Evolutionary conservation across 2,797 vertebrate genomes (phyloP).

Genomic region (Poecilia wingei): DNA sequence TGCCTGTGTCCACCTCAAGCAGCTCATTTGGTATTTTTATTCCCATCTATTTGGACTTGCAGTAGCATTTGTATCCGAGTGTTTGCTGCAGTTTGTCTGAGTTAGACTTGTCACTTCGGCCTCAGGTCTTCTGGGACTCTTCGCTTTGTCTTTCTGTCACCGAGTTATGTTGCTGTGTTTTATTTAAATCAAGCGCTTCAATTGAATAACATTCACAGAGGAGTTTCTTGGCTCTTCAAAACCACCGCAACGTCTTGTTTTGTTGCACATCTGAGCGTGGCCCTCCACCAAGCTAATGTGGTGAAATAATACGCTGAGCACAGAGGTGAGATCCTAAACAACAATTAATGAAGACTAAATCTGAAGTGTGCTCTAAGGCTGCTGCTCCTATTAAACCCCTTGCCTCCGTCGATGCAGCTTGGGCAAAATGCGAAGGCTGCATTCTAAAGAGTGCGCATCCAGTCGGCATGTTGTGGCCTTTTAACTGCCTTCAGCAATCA

Average conservation of each 20-base stretch:
- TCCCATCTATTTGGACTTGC: constrained; percentile 47
- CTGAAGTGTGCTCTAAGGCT: constrained; percentile 58
- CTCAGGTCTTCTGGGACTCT: constrained; percentile 57
- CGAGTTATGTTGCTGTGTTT: constrained; percentile 42
- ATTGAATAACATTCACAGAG: constrained; percentile 55
- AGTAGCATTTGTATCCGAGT: constrained; percentile 65
- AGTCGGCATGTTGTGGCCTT: constrained; percentile 83
- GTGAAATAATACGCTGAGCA: constrained; percentile 48
- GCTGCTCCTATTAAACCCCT: constrained; percentile 48
- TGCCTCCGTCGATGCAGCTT: constrained; percentile 47
- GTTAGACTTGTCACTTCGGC: constrained; percentile 73
- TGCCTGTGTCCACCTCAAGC: constrained; percentile 71
- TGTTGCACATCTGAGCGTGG: constrained; percentile 14
- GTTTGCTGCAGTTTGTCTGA: constrained; percentile 72
- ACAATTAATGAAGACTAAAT: constrained; percentile 57
- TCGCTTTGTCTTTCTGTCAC: constrained; percentile 55
- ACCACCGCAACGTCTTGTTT: constrained; percentile 9
- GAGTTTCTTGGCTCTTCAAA: constrained; percentile 12
- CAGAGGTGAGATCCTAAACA: constrained; percentile 50
- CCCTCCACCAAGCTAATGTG: constrained; percentile 49
- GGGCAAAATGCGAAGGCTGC: constrained; percentile 62
- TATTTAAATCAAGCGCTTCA: constrained; percentile 61
- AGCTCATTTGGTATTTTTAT: constrained; percentile 74
- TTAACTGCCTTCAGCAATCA: constrained; percentile 92
- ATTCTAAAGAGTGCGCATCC: constrained; percentile 83